phyloP scores from a whole-genome alignment of 2,113 vertebrate species.

The Heterocephalus glaber region DNA sequence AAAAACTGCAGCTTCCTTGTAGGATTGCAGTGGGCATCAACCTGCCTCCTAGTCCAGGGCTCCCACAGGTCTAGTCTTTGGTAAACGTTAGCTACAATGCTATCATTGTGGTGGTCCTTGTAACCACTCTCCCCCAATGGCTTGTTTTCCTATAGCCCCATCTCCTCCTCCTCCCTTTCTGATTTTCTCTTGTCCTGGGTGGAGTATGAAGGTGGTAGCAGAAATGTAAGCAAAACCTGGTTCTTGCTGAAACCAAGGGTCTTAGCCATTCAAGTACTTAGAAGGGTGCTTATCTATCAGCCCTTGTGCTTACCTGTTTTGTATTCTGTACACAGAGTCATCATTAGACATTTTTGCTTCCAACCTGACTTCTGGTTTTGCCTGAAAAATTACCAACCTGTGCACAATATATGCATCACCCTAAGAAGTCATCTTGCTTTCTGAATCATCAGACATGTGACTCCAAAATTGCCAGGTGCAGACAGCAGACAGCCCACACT shows the following conservation, averaged over 20 bases:
- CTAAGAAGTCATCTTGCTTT: not conserved
- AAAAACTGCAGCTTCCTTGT: not conserved
- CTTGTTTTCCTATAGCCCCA: not conserved
- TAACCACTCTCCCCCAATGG: not conserved
- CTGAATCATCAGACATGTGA: not conserved
- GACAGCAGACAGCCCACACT: not conserved
- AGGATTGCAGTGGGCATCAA: not conserved
- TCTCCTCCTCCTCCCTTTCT: not conserved
- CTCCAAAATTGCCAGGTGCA: not conserved
- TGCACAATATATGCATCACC: not conserved
- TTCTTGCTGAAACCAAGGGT: not conserved
- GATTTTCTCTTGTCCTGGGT: not conserved
- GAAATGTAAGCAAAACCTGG: not conserved
- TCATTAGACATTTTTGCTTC: not conserved
- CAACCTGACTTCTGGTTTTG: not conserved
- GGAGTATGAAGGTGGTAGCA: not conserved
- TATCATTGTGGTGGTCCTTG: not conserved
- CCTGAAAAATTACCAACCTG: not conserved
- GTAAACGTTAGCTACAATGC: not conserved
- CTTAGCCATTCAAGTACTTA: not conserved
- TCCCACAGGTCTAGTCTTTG: not conserved
- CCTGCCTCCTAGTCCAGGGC: not conserved
- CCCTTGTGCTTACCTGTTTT: not conserved
- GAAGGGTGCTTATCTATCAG: not conserved
- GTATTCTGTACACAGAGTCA: not conserved